Percentiles rank a stretch among this genome's conserved stretches.
Conservation (phyloP, 2,113 vertebrate species). For the Hippocampus mohnikei region DNA sequence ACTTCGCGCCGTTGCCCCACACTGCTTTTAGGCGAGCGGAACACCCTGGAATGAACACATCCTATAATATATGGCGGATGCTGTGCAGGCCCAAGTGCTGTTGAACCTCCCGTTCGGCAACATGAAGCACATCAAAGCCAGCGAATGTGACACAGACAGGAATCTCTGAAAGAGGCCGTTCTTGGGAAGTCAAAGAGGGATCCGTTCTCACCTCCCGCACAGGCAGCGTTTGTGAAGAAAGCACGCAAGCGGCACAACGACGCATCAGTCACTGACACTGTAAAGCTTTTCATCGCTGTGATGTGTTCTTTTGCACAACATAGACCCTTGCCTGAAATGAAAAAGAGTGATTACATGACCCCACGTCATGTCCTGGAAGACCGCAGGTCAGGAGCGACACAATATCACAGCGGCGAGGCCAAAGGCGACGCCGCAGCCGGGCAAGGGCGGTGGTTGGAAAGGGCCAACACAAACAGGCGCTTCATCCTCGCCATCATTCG, state of each 20-base stretch:
- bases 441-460: not conserved
- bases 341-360: not conserved
- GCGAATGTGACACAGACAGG: constrained; percentile 34
- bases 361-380: not conserved
- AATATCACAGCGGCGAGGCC: constrained; percentile 7
- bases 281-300: not conserved
- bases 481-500: constrained; percentile 21
- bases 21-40: too few relatives aligned
- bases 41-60: too few relatives aligned
- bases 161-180: constrained; percentile 31
- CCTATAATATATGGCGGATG: too few relatives aligned
- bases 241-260: not conserved
- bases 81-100: too few relatives aligned
- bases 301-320: not conserved
- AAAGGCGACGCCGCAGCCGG: constrained; percentile 26
- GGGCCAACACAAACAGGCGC: constrained; percentile 2
- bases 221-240: constrained; percentile 10
- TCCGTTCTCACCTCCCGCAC: constrained; percentile 38
- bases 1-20: not conserved
- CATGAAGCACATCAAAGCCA: constrained; percentile 8
- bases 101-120: constrained; percentile 34
- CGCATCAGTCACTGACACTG: not conserved
- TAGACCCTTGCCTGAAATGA: not conserved
- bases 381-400: constrained; percentile 1
- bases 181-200: constrained; percentile 60